Evolutionary conservation across 1,140 invertebrate species (phyloP), one percentile per base, ranked within the genome.

Genomic region (Drosophila watanabei): DNA sequence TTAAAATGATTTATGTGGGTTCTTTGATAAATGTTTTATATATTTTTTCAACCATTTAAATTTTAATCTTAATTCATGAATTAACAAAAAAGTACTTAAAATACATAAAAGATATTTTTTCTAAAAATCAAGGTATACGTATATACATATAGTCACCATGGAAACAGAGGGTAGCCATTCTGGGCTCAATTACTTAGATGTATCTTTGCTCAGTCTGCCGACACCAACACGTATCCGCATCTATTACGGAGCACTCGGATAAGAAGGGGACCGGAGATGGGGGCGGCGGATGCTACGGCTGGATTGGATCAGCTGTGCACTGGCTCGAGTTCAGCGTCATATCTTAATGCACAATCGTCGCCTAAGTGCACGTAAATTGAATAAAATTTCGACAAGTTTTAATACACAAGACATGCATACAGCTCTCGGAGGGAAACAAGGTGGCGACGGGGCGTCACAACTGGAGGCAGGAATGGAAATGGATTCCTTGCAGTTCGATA

Each of bases 331-430:
- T 81, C 60, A 85, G 81, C 78, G 81, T 89, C 81, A 82, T 86
- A 86, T 90, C 86, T 90, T 89, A 82, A 89, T 89, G 81, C 82
- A 82, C 85, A 89, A 90, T 89, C 86, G 85, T 89, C 86, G 86
- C 85, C 80, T 89, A 90, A 89, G 86, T 89, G 86, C 86, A 90
- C 82, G 75, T 89, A 89, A 89, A 89, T 89, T 89, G 86, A 89
- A 89, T 89, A 90, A 80, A 90, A 86, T 90, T 89, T 90, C 75
- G 86, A 89, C 86, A 89, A 90, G 86, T 86, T 89, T 90, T 89
- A 89, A 89, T 89, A 84, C 85, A 84, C 80, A 75, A 78, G 80
- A 80, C 80, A 79, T 72, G 83, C 79, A 86, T 66, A 73, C 70
- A 76, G 65, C 70, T 79, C 60, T 51, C 37, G 14, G 32, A 56